phyloP scores from a whole-genome alignment of 2,797 vertebrate species.

The Caiman crocodilus region DNA sequence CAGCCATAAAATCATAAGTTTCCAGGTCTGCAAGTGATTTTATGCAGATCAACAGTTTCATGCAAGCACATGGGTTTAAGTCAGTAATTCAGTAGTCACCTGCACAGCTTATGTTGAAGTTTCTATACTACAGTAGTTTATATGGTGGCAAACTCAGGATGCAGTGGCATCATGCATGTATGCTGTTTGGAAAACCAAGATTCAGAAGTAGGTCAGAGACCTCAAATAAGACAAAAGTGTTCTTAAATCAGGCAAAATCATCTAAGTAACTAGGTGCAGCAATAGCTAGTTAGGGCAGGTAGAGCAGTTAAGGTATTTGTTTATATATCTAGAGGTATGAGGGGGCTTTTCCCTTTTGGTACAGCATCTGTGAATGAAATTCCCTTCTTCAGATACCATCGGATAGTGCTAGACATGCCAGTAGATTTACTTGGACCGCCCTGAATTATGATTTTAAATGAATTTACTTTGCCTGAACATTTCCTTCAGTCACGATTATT shows the following conservation, averaged over 20 bases:
- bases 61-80: too few relatives aligned
- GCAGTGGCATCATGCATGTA: not conserved
- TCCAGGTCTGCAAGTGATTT: not conserved
- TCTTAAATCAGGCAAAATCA: not conserved
- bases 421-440: not conserved
- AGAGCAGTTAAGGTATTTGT: not conserved
- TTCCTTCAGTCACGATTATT: not conserved
- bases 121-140: not conserved
- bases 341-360: not conserved
- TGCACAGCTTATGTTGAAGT: not conserved
- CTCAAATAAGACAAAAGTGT: not conserved
- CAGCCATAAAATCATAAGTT: not conserved
- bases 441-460: not conserved
- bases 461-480: not conserved
- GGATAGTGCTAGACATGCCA: not conserved
- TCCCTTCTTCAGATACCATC: not conserved
- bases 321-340: not conserved
- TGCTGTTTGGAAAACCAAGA: fast-evolving
- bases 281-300: not conserved
- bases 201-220: not conserved
- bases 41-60: too few relatives aligned
- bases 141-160: not conserved
- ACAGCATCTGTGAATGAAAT: not conserved
- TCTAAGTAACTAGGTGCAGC: constrained; percentile 1
- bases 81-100: not conserved